phyloP scores from a whole-genome alignment of 1,140 invertebrate species.

The Caerostris extrusa region DNA sequence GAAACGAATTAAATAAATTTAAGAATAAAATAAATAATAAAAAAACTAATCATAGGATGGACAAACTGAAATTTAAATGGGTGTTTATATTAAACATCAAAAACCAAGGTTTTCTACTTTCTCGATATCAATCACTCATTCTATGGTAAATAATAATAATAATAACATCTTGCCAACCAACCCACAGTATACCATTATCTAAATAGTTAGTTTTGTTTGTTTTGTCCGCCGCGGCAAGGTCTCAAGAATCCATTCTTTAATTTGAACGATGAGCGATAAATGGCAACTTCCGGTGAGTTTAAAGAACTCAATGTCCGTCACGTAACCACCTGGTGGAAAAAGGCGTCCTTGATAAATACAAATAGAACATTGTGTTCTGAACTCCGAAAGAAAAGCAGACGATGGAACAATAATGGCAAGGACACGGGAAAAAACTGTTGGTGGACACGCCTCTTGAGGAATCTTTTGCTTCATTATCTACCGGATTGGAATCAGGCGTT shows the following conservation, averaged over 20 bases:
- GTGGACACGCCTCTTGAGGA: slow-evolving; percentile 29
- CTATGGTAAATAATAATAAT: slow-evolving; percentile 25
- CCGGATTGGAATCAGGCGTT: slow-evolving; percentile 54
- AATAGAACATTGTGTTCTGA: slow-evolving; percentile 92
- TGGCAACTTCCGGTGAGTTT: slow-evolving; percentile 14
- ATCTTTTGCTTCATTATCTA: slow-evolving; percentile 42
- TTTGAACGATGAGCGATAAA: slow-evolving; percentile 24
- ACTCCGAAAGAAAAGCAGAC: slow-evolving; percentile 89
- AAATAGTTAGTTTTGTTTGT: slow-evolving; percentile 6
- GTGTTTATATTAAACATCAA: not conserved
- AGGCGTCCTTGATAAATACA: slow-evolving; percentile 26
- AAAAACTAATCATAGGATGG: too few relatives aligned
- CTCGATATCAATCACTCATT: slow-evolving; percentile 10
- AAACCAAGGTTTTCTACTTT: slow-evolving; percentile 12
- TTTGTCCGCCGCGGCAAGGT: not conserved
- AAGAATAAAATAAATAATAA: too few relatives aligned
- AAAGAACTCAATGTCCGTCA: slow-evolving; percentile 12
- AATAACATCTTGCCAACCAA: slow-evolving; percentile 1
- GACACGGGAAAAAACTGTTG: slow-evolving; percentile 31
- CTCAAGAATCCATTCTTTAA: not conserved
- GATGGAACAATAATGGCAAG: slow-evolving; percentile 83
- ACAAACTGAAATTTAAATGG: not conserved
- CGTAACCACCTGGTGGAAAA: slow-evolving; percentile 22
- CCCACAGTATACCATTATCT: not conserved
- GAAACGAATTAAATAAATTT: too few relatives aligned